These are phyloP conservation scores for Megalops atlanticus DNA, from an alignment of 2,113 vertebrate species.

Conservation along the genomic window DNA sequence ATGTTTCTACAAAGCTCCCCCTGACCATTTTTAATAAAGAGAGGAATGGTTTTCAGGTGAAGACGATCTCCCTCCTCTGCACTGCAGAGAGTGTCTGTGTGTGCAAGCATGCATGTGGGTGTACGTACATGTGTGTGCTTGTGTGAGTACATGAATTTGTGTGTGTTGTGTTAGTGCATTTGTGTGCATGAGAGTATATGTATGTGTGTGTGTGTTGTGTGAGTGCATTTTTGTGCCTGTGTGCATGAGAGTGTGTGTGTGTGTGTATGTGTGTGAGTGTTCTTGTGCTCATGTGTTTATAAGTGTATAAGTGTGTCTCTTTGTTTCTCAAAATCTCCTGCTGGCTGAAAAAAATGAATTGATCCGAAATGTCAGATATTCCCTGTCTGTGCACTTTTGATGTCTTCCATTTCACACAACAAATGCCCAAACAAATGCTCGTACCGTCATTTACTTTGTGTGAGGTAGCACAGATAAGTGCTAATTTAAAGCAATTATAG, in stretches of 20 bases:
- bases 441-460: neutral
- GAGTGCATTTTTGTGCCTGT: too few species aligned
- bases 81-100: too few species aligned
- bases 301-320: neutral
- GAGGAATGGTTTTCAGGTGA: conserved; percentile 55
- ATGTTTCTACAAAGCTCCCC: conserved; percentile 83
- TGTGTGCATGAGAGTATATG: neutral
- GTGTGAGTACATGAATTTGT: neutral
- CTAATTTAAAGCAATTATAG: conserved; percentile 14
- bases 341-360: neutral
- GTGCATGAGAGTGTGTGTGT: too few species aligned
- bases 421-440: neutral
- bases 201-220: neutral
- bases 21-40: conserved; percentile 81
- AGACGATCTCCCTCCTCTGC: too few species aligned
- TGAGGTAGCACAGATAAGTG: neutral
- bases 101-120: neutral
- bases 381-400: neutral
- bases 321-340: conserved; percentile 8
- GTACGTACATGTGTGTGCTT: neutral
- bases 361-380: conserved; percentile 3
- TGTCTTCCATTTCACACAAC: neutral
- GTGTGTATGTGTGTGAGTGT: neutral
- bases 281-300: neutral
- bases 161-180: neutral